phyloP scores from a whole-genome alignment of 1,140 invertebrate species.

The Augochlora pura region DNA sequence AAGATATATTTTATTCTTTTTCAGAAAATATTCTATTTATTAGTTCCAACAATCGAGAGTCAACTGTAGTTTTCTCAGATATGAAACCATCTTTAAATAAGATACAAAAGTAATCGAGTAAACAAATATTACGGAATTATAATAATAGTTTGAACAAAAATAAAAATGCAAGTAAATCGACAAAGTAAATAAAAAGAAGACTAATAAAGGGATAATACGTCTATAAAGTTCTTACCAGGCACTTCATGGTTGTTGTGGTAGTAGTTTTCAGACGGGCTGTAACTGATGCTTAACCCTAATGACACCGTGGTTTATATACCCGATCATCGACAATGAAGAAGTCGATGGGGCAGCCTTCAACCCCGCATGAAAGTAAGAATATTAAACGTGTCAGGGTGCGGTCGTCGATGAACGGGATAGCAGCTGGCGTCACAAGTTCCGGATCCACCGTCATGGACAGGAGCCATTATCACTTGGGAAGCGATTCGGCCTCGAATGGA shows the following conservation, averaged over 20 bases:
- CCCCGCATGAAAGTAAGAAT: conserved; percentile 42
- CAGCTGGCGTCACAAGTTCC: conserved; percentile 33
- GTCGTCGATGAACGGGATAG: conserved; percentile 17
- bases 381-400: conserved; percentile 32
- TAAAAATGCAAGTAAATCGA: no score
- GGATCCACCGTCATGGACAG: conserved; percentile 28
- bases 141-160: no score
- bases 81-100: no score
- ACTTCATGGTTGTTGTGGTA: conserved; percentile 57
- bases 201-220: no score
- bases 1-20: no score
- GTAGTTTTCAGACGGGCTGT: conserved; percentile 31
- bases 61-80: no score
- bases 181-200: no score
- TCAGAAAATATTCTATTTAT: no score
- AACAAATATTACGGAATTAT: no score
- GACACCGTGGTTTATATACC: conserved; percentile 36
- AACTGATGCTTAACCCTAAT: conserved; percentile 41
- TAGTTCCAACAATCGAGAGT: no score
- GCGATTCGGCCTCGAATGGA: conserved; percentile 7
- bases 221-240: conserved; percentile 40
- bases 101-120: no score
- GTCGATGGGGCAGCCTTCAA: conserved; percentile 35
- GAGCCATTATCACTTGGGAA: conserved; percentile 28
- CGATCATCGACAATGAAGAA: conserved; percentile 5